phyloP scores from a whole-genome alignment of 2,797 vertebrate species.

The Pipistrellus pygmaeus region DNA sequence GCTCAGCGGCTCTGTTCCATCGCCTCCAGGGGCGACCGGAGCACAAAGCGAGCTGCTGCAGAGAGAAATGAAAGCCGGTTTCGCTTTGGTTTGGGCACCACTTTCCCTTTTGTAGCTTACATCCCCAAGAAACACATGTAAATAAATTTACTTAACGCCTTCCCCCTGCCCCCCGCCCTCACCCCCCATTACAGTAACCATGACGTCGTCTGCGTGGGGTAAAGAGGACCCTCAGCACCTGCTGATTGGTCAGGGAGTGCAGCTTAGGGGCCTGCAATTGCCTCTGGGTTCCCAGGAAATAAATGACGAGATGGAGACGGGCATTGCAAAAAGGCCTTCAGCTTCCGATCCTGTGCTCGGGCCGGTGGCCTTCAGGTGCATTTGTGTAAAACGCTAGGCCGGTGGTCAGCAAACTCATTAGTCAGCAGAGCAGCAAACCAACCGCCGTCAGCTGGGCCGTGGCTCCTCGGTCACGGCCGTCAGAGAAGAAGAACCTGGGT shows the following conservation, averaged over 20 bases:
- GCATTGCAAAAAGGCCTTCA: background rate
- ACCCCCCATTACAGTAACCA: background rate
- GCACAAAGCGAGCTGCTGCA: background rate
- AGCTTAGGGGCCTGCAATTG: background rate
- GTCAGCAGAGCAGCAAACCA: too few species aligned
- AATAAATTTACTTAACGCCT: background rate
- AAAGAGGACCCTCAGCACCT: background rate
- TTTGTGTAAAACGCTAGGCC: background rate
- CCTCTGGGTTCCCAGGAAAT: background rate
- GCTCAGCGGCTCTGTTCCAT: too few species aligned
- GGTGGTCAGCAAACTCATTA: too few species aligned
- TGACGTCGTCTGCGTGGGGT: background rate
- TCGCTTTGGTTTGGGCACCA: background rate
- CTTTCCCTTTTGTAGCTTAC: background rate
- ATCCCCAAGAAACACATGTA: constrained; percentile 34
- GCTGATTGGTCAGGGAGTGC: background rate
- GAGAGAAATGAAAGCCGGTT: background rate
- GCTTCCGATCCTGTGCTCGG: background rate
- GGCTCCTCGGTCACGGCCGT: background rate
- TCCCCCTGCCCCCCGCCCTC: rapidly evolving
- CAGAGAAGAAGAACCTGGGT: background rate
- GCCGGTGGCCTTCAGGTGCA: background rate
- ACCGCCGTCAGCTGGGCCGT: too few species aligned
- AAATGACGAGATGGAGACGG: background rate
- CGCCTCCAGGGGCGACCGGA: too few species aligned